Conservation (phyloP, 2,797 vertebrate genomes). For the Chiropotes sagulatus region DNA sequence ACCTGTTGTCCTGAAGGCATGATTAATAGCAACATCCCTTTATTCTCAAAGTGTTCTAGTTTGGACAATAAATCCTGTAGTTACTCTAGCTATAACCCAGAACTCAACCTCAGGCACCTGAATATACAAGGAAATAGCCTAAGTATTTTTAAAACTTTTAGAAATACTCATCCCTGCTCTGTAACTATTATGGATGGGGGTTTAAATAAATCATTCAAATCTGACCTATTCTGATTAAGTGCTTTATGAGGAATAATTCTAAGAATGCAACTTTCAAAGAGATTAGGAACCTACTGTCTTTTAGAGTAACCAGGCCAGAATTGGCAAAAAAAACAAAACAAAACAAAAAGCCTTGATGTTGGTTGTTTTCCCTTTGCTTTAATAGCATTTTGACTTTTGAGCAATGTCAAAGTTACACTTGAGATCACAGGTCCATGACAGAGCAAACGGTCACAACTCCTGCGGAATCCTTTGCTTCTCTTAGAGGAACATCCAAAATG, state of each 20-base stretch:
- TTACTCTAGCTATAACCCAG: not conserved
- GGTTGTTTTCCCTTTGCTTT: not conserved
- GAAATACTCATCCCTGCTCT: constrained; percentile 1
- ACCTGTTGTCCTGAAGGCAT: not conserved
- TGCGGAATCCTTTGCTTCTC: not conserved
- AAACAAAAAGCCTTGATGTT: not conserved
- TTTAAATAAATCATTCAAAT: not conserved
- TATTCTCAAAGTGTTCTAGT: not conserved
- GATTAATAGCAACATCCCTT: not conserved
- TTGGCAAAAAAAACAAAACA: not conserved
- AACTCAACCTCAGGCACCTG: constrained; percentile 31
- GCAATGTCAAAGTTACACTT: not conserved
- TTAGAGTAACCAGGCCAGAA: not conserved
- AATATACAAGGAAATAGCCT: constrained; percentile 40
- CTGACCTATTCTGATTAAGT: not conserved
- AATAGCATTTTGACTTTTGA: constrained; percentile 37
- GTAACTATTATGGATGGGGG: not conserved
- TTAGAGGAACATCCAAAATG: not conserved
- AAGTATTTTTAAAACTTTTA: constrained; percentile 53
- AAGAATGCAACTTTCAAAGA: constrained; percentile 37
- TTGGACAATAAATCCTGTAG: not conserved
- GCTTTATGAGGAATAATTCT: not conserved
- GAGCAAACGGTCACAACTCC: not conserved
- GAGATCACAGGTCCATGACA: not conserved
- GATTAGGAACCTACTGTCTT: not conserved